These are phyloP conservation scores for Caenorhabditis inopinata DNA, from an alignment of 1,140 invertebrate species.

Conservation along the genomic window DNA sequence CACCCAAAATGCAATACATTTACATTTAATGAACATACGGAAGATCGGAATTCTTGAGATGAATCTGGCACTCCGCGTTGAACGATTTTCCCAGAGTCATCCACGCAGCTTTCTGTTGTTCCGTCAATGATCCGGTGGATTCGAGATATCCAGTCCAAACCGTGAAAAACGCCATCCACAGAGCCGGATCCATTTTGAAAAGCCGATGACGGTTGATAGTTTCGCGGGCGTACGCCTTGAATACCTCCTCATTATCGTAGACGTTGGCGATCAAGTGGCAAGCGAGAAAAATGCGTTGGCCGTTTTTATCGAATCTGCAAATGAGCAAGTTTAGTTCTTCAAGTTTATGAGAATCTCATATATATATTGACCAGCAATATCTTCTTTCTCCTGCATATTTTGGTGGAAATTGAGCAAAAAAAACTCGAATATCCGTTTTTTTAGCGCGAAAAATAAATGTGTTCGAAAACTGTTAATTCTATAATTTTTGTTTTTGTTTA, in stretches of 20 bases:
- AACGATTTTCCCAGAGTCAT: constrained; percentile 49
- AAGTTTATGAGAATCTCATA: too few relatives aligned
- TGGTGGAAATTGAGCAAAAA: too few relatives aligned
- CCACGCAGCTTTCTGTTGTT: constrained; percentile 52
- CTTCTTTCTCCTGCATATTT: too few relatives aligned
- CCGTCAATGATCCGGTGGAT: constrained; percentile 35
- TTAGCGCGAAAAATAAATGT: too few relatives aligned
- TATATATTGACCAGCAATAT: too few relatives aligned
- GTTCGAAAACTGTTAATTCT: too few relatives aligned
- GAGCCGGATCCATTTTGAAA: constrained; percentile 55
- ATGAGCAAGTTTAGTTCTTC: too few relatives aligned
- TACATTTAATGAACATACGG: constrained; percentile 30
- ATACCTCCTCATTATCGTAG: constrained; percentile 39
- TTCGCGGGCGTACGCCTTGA: constrained; percentile 54
- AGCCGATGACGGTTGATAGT: constrained; percentile 49
- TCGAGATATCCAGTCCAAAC: constrained; percentile 51
- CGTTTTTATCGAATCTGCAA: constrained; percentile 52
- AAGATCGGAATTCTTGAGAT: constrained; percentile 42
- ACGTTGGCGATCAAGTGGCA: constrained; percentile 46
- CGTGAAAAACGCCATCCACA: constrained; percentile 54
- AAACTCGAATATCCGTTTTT: too few relatives aligned
- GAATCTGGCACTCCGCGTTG: constrained; percentile 46
- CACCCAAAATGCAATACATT: too few relatives aligned
- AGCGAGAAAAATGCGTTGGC: constrained; percentile 52
- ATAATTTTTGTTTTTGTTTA: too few relatives aligned